Evolutionary conservation across 1,140 invertebrate species (phyloP), one percentile per base, ranked within the genome.

Genomic region (Caenorhabditis tropicalis): DNA sequence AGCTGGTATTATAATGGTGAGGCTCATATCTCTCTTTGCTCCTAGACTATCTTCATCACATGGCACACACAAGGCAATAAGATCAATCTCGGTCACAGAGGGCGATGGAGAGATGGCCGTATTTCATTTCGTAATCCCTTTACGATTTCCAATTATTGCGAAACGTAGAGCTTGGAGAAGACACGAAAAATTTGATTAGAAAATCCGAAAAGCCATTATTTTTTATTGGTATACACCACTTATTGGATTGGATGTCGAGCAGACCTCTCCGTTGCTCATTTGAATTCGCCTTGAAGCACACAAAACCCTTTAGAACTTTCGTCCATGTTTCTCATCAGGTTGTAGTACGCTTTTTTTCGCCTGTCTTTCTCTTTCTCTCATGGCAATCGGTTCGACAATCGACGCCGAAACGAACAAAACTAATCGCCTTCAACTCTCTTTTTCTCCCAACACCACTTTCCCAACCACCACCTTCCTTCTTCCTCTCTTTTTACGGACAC

Each of bases 51-150:
- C 31, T 36, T 74, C 58, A 65, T 74, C 65, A 74, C 65, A 74
- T 74, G 65, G 33, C 65, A 70, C 60, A 70, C 36, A 33, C 58
- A 65, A 74, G 65, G 65, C 65, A 74, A 74, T 74, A 65, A 65
- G 58, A 74, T 74, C 65, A 74, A 74, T 74, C 65, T 65, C 58
- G 31, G 31, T 21, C 16, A 12, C 15, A 33, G 29, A 33, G 15
- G 31, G 31, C 31, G 12, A 12, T 21, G 19, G 29, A 33, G 15
- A 33, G 19, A 7, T 15, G 6, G n/a, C 15, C 65, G 36, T 46
- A 39, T 74, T 46, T 74, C 65, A 43, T 74, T 74, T 74, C 36
- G 65, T 74, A 74, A 74, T 74, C 65, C 19, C 31, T 65, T 65
- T 65, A 65, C 58, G 58, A 65, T 36, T 65, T 16, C 10, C 58